These are phyloP conservation scores for Eupithecia inturbata DNA, from an alignment of 2,888 invertebrate genomes.

Conservation along the genomic window DNA sequence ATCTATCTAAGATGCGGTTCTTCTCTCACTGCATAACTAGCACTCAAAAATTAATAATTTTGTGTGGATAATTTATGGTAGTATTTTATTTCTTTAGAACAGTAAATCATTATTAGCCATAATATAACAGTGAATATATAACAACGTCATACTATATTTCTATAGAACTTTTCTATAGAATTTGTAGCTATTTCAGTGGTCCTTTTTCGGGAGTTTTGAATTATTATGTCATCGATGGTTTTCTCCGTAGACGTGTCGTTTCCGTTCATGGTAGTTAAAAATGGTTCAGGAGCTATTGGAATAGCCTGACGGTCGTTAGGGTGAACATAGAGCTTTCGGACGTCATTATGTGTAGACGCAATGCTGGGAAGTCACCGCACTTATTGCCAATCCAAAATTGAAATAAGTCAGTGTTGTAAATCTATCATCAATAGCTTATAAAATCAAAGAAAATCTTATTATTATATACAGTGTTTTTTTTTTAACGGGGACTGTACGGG, in stretches of 20 bases:
- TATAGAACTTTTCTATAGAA: no score
- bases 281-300: constrained; percentile 54
- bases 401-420: not conserved
- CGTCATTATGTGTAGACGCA: constrained; percentile 47
- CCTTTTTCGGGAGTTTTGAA: not conserved
- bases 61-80: no score
- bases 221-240: not conserved
- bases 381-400: not conserved
- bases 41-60: no score
- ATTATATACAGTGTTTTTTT: no score
- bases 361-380: constrained; percentile 37
- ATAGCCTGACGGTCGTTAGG: constrained; percentile 66
- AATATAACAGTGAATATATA: no score
- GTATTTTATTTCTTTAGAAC: no score
- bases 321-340: constrained; percentile 46
- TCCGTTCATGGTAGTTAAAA: constrained; percentile 13
- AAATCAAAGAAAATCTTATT: no score
- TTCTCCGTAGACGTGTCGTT: constrained; percentile 8
- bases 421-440: not conserved
- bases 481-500: no score
- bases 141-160: no score
- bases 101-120: no score
- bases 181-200: not conserved
- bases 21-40: no score
- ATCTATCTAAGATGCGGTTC: no score